These are phyloP conservation scores for Cyprinus carpio DNA, from an alignment of 2,113 vertebrate genomes.

Conservation along the genomic window DNA sequence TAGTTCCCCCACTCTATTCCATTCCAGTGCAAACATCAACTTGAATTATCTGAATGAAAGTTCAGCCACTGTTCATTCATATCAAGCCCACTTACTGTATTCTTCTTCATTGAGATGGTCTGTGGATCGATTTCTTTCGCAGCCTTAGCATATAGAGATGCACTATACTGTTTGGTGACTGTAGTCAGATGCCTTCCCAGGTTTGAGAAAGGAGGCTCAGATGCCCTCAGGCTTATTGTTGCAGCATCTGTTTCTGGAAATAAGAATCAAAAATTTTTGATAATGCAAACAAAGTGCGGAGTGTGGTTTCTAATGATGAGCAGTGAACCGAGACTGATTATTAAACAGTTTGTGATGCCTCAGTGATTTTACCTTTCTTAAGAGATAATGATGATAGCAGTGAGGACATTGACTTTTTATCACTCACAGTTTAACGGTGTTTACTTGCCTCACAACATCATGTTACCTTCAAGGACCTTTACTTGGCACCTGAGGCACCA, in stretches of 20 bases:
- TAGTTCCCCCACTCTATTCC: not conserved
- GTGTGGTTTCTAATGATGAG: not conserved
- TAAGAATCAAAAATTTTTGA: not conserved
- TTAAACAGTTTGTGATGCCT: slow-evolving; percentile 19
- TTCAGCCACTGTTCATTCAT: slow-evolving; percentile 6
- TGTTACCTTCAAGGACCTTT: not conserved
- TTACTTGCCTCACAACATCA: not conserved
- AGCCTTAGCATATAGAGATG: slow-evolving; percentile 11
- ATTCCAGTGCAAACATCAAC: slow-evolving; percentile 25
- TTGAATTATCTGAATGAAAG: slow-evolving; percentile 24
- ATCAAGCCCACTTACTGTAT: not conserved
- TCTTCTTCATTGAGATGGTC: not conserved
- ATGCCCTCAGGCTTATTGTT: slow-evolving; percentile 5
- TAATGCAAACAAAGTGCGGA: slow-evolving; percentile 10
- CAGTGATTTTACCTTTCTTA: not conserved
- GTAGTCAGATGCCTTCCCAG: slow-evolving; percentile 4
- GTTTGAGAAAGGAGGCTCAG: not conserved
- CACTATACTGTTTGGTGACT: not conserved
- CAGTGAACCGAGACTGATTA: slow-evolving; percentile 5
- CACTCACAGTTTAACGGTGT: not conserved
- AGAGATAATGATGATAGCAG: not conserved
- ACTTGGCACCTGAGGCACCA: not conserved
- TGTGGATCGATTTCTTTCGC: slow-evolving; percentile 12
- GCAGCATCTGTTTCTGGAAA: slow-evolving; percentile 4
- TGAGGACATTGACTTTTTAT: not conserved